Evolutionary conservation across 2,113 vertebrate species (phyloP), one percentile per base, ranked within the genome.

Genomic region (Pseudorectes ferrugineus): DNA sequence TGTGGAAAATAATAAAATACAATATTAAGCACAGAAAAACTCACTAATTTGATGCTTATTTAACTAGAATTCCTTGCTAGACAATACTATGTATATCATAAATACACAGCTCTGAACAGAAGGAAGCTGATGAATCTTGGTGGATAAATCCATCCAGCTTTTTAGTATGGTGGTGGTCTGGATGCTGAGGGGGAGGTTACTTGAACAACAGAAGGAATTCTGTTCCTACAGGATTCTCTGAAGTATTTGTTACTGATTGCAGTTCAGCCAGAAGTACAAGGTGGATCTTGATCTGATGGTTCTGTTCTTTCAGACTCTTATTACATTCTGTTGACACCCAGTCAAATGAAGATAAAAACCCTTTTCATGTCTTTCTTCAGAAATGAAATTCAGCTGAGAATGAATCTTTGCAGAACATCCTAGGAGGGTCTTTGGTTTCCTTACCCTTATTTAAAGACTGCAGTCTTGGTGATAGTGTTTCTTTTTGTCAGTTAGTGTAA

Each of bases 11-110:
- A 62, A 46, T 57, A 45, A 55, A 66, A 29, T 65, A 20, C 2
- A 42, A 1, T 65, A 18, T 36, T 90, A 68, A 57, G 9, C 3
- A 1, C 20, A 33, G 46, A 45, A 85, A 66, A 73, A 3, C 7
- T 35, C 1, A 0, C n/a, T 38, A 15, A 62, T 83, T 84, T 51
- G n/a, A 19, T 74, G 43, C 33, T 23, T 62, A 31, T 43, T 63
- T 63, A 48, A 81, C 5, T 71, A 55, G 55, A 75, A 36, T 8
- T 43, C 3, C 9, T 52, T 85, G 20, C 49, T 51, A 21, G 17
- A 5, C 11, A 35, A 0, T 54, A 7, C 4, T 48, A 1, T 10
- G 8, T 48, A 8, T 29, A 15, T 14, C 10, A 6, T 24, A 68
- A 55, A 46, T 59, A 17, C 16, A 18, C 6, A 35, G 12, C 28